Percentiles rank a stretch among this genome's conserved stretches.
Conservation (phyloP, 2,888 invertebrate genomes). For the Mechanitis mazaeus region DNA sequence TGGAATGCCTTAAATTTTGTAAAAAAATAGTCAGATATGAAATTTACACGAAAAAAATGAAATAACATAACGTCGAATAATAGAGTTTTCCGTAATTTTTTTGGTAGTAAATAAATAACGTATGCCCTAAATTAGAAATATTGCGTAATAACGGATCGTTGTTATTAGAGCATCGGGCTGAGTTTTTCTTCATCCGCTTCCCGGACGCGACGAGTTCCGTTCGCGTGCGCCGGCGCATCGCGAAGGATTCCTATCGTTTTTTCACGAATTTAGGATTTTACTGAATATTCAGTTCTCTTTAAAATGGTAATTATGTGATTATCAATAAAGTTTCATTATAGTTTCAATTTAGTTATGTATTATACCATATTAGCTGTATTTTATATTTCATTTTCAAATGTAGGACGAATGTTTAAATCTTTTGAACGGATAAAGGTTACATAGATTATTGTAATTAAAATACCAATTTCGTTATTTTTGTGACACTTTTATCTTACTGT, state of each 20-base stretch:
- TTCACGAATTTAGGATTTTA: constrained; percentile 18
- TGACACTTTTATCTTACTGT: too few species aligned
- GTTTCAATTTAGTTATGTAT: too few species aligned
- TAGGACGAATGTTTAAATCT: too few species aligned
- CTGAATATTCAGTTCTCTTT: constrained; percentile 1
- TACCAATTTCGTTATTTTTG: too few species aligned
- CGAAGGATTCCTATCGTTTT: constrained; percentile 34
- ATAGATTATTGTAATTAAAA: neutral
- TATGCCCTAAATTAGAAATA: constrained; percentile 32
- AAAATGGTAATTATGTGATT: neutral
- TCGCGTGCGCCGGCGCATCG: constrained; percentile 56
- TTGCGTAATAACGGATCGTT: constrained; percentile 41
- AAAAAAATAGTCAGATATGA: neutral
- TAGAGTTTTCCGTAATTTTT: neutral
- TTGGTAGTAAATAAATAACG: constrained; percentile 7
- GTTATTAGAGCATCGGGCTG: constrained; percentile 36
- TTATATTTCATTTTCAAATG: too few species aligned
- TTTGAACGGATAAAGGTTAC: neutral
- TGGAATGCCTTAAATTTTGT: neutral
- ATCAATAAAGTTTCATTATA: too few species aligned
- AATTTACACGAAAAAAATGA: neutral
- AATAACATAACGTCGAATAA: neutral
- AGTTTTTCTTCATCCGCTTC: constrained; percentile 59
- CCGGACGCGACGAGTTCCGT: constrained; percentile 64
- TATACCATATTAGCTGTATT: too few species aligned